phyloP scores from a whole-genome alignment of 2,888 invertebrate species.

The Ariolimax columbianus region DNA sequence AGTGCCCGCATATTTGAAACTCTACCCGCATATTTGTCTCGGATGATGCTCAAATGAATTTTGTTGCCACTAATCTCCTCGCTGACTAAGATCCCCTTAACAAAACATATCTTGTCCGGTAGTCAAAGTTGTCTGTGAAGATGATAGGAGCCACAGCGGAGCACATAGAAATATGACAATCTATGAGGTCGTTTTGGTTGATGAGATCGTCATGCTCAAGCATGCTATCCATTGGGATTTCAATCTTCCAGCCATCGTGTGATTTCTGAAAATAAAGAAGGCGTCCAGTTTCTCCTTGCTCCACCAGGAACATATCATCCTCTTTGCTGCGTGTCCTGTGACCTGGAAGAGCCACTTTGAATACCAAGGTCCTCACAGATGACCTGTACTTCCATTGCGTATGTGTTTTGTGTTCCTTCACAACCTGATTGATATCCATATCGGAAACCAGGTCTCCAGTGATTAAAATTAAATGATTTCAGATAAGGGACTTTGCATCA shows the following conservation, averaged over 20 bases:
- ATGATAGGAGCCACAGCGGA: conserved; percentile 91
- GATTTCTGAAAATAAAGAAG: conserved; percentile 87
- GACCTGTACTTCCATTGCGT: conserved; percentile 66
- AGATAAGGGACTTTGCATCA: conserved; percentile 91
- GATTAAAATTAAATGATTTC: conserved; percentile 91
- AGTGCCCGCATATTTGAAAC: conserved; percentile 92
- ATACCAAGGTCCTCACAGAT: conserved; percentile 81
- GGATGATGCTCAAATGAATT: conserved; percentile 87
- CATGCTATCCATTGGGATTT: conserved; percentile 80
- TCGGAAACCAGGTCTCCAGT: conserved; percentile 91
- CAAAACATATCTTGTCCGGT: conserved; percentile 93
- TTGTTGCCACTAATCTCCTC: conserved; percentile 87
- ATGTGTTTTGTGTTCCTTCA: conserved; percentile 86
- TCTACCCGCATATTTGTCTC: conserved; percentile 88
- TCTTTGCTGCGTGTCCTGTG: conserved; percentile 83
- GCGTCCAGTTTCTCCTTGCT: conserved; percentile 85
- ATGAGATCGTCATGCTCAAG: conserved; percentile 85
- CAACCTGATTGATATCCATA: conserved; percentile 85
- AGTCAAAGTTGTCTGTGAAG: conserved; percentile 96
- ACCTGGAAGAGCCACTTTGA: conserved; percentile 84
- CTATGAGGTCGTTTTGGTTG: conserved; percentile 88
- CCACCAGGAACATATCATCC: conserved; percentile 86
- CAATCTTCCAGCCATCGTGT: conserved; percentile 81
- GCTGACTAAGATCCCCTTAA: conserved; percentile 93
- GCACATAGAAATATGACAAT: conserved; percentile 91